Percentiles rank a stretch among this genome's conserved stretches.
Evolutionary conservation across 2,797 vertebrate species (phyloP).

Genomic region (Alectoris magna): DNA sequence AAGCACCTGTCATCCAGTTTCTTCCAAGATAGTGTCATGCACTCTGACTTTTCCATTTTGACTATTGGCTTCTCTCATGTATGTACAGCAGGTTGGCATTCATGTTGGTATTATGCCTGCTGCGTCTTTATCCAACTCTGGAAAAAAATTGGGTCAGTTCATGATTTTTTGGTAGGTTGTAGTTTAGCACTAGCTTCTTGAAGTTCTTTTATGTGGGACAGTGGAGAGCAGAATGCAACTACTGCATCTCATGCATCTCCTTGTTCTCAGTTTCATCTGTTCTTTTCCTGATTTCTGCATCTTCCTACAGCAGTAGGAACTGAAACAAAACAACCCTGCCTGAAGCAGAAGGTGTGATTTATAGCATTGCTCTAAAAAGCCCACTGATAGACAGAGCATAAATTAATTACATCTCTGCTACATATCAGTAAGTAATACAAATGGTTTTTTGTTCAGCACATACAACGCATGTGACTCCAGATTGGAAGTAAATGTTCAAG

Average conservation of each 20-base stretch:
- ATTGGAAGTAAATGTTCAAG: constrained; percentile 26
- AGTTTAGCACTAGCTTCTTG: neutral
- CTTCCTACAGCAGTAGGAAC: neutral
- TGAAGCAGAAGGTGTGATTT: constrained; percentile 43
- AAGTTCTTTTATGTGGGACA: neutral
- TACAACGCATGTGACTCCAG: neutral
- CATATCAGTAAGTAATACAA: constrained; percentile 23
- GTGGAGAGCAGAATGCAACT: neutral
- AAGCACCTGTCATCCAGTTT: neutral
- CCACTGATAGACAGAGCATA: constrained; percentile 22
- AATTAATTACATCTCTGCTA: constrained; percentile 50
- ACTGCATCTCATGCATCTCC: neutral
- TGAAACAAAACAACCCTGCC: neutral
- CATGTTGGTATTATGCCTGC: neutral
- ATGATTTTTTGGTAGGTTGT: neutral
- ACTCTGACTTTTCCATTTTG: neutral
- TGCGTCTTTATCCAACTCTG: neutral
- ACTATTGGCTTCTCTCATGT: neutral
- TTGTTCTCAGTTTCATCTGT: neutral
- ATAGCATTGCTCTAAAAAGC: constrained; percentile 16
- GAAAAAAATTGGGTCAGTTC: neutral
- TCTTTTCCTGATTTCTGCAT: neutral
- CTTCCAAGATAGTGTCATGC: neutral
- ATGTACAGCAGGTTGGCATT: neutral
- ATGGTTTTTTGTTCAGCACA: neutral